These are phyloP conservation scores for Campylomormyrus numenius DNA, from an alignment of 2,113 vertebrate species.

Conservation along the genomic window DNA sequence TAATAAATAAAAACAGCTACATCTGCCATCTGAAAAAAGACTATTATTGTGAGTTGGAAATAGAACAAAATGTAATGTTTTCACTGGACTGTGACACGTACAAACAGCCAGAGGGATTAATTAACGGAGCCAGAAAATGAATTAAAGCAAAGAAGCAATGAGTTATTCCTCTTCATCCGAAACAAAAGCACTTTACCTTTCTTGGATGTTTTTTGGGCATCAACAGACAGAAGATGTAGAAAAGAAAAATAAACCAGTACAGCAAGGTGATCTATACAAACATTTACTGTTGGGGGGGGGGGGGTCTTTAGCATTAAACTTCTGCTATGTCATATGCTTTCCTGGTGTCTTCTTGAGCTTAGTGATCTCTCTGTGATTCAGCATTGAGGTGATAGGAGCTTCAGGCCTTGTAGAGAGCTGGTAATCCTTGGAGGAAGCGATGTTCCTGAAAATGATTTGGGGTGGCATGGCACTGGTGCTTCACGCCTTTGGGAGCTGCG, in stretches of 20 bases:
- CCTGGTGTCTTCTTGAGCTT: neutral
- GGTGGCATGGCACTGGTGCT: no score
- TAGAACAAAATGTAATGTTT: neutral
- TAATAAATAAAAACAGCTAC: neutral
- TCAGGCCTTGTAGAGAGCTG: neutral
- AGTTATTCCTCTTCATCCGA: neutral
- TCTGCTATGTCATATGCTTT: neutral
- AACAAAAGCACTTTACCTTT: neutral
- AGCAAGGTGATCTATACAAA: neutral
- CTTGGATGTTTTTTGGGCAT: neutral
- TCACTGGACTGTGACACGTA: neutral
- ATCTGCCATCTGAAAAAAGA: neutral
- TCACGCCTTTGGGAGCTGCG: no score
- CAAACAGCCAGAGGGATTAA: constrained; percentile 8
- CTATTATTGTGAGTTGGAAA: neutral
- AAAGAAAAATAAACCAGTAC: neutral
- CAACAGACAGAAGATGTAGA: neutral
- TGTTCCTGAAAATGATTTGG: neutral
- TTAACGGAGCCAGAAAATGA: neutral
- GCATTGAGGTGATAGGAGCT: neutral
- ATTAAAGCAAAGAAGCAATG: neutral
- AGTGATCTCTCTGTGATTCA: neutral
- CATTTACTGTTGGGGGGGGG: neutral
- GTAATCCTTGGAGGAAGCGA: neutral
- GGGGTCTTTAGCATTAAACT: neutral